These are phyloP conservation scores for Caenorhabditis briggsae DNA, from an alignment of 1,140 invertebrate species.

Conservation along the genomic window DNA sequence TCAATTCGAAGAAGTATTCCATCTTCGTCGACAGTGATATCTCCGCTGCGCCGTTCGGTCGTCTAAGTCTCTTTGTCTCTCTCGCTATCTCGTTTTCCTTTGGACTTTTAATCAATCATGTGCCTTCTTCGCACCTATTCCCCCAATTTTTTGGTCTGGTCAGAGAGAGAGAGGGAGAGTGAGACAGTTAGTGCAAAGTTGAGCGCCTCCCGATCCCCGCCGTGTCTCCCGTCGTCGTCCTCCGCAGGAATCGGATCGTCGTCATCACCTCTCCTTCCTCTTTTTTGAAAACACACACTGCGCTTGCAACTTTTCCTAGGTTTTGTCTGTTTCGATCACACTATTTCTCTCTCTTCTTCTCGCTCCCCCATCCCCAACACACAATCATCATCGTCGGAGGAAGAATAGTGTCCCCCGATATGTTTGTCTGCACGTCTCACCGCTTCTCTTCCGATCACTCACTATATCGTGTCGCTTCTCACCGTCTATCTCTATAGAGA, in stretches of 20 bases:
- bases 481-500: background rate
- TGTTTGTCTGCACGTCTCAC: conserved; percentile 5
- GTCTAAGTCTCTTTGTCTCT: background rate
- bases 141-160: background rate
- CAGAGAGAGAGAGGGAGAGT: background rate
- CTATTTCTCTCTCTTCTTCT: conserved; percentile 57
- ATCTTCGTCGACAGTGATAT: background rate
- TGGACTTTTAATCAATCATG: background rate
- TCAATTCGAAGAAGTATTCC: background rate
- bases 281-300: background rate
- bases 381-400: background rate
- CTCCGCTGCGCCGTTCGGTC: background rate
- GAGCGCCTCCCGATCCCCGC: background rate
- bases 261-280: background rate
- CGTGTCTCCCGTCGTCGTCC: conserved; percentile 28
- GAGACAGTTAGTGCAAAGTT: conserved; percentile 2
- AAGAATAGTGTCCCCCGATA: background rate
- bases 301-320: conserved; percentile 54
- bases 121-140: background rate
- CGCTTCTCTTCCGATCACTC: background rate
- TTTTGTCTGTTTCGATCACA: conserved; percentile 57
- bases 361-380: background rate
- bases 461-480: background rate
- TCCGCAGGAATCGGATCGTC: background rate
- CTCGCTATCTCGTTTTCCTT: background rate